Conservation (phyloP, 2,797 vertebrate genomes). For the Dryobates pubescens region DNA sequence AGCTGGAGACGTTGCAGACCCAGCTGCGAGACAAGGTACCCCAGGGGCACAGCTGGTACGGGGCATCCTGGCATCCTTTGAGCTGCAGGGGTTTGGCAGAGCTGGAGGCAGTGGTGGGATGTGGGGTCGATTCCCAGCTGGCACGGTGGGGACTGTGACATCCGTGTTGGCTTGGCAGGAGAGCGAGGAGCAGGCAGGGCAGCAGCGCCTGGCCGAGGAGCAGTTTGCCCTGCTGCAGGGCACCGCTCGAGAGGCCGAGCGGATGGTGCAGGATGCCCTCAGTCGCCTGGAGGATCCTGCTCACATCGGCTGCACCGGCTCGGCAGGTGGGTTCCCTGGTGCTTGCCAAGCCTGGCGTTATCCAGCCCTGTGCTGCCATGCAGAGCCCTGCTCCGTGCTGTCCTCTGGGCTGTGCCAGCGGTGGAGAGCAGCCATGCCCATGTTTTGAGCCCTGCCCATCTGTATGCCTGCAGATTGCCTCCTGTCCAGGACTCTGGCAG, state of each 20-base stretch:
- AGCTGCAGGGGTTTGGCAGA: fast-evolving
- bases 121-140: fast-evolving
- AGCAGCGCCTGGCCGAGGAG: conserved; percentile 76
- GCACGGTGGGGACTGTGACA: background rate
- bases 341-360: fast-evolving
- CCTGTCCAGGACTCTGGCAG: conserved; percentile 84
- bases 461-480: conserved; percentile 86
- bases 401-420: background rate
- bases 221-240: conserved; percentile 81
- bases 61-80: fast-evolving
- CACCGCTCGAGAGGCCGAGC: conserved; percentile 81
- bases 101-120: background rate
- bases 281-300: conserved; percentile 86
- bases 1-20: conserved; percentile 76
- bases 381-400: background rate
- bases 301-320: conserved; percentile 89
- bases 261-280: conserved; percentile 87
- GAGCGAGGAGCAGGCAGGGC: conserved; percentile 77
- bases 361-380: fast-evolving
- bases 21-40: conserved; percentile 85
- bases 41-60: fast-evolving
- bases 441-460: background rate
- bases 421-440: background rate
- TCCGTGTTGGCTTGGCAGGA: conserved; percentile 67
- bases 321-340: conserved; percentile 81